phyloP scores from a whole-genome alignment of 1,140 invertebrate genomes.

The Aricia agestis region DNA sequence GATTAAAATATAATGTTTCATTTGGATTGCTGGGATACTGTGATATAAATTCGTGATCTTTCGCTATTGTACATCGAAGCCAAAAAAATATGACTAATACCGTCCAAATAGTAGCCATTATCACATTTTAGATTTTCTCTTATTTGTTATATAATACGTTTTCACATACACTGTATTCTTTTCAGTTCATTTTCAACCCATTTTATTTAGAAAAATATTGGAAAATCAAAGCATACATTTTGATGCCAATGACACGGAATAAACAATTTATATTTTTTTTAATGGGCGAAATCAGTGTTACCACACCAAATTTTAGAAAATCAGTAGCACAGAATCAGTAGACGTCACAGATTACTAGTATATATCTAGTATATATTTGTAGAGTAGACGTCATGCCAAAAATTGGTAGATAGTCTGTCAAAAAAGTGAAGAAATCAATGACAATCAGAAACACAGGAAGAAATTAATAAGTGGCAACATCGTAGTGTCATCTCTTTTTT shows the following conservation, averaged over 20 bases:
- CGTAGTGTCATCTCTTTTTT: too few species aligned
- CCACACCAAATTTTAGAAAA: too few species aligned
- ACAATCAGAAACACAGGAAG: too few species aligned
- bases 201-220: conserved; percentile 68
- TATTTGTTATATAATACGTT: conserved; percentile 42
- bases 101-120: conserved; percentile 58
- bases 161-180: conserved; percentile 46
- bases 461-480: too few species aligned
- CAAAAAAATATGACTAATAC: conserved; percentile 69
- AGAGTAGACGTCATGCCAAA: too few species aligned
- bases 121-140: conserved; percentile 61
- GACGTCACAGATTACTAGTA: too few species aligned
- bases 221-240: conserved; percentile 50
- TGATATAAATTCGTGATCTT: conserved; percentile 68
- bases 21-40: conserved; percentile 68
- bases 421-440: too few species aligned
- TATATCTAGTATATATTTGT: too few species aligned
- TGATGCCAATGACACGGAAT: conserved; percentile 71
- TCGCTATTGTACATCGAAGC: conserved; percentile 62
- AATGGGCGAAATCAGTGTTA: too few species aligned
- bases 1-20: conserved; percentile 74
- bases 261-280: conserved; percentile 54
- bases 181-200: conserved; percentile 68
- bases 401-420: too few species aligned
- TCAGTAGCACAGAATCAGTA: too few species aligned